Evolutionary conservation across 2,888 invertebrate genomes (phyloP).

Genomic region (Agelastica alni): DNA sequence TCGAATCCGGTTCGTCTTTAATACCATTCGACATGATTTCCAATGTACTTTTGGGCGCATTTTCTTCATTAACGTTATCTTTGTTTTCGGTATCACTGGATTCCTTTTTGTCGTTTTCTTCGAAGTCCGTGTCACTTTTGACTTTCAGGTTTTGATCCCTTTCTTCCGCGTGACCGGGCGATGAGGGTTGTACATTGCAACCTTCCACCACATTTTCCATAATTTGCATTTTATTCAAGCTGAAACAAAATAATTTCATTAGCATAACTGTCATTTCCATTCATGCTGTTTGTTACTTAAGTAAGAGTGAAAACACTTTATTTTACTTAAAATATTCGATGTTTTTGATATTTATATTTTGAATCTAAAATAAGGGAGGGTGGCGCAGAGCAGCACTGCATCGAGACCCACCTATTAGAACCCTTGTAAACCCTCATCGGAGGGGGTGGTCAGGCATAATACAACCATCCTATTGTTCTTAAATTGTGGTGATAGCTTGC

Average conservation of each 20-base stretch:
- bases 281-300: too few species aligned
- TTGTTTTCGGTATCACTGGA: slow-evolving; percentile 11
- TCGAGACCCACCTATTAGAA: too few species aligned
- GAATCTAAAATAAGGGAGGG: too few species aligned
- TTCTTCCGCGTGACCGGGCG: slow-evolving; percentile 55
- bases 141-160: slow-evolving; percentile 39
- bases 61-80: slow-evolving; percentile 19
- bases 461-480: too few species aligned
- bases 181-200: slow-evolving; percentile 53
- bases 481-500: too few species aligned
- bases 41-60: slow-evolving; percentile 13
- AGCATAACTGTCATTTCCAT: too few species aligned
- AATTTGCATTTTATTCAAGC: slow-evolving; percentile 65
- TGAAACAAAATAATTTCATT: slow-evolving; percentile 50
- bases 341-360: too few species aligned
- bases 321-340: too few species aligned
- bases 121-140: slow-evolving; percentile 30
- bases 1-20: slow-evolving; percentile 30
- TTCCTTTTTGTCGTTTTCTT: slow-evolving; percentile 27
- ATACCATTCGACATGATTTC: slow-evolving; percentile 29
- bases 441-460: too few species aligned
- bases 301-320: too few species aligned
- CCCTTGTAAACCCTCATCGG: too few species aligned
- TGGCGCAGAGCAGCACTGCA: too few species aligned
- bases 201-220: slow-evolving; percentile 62